Evolutionary conservation across 2,113 vertebrate genomes (phyloP).

Genomic region (Dicrurus megarhynchus): DNA sequence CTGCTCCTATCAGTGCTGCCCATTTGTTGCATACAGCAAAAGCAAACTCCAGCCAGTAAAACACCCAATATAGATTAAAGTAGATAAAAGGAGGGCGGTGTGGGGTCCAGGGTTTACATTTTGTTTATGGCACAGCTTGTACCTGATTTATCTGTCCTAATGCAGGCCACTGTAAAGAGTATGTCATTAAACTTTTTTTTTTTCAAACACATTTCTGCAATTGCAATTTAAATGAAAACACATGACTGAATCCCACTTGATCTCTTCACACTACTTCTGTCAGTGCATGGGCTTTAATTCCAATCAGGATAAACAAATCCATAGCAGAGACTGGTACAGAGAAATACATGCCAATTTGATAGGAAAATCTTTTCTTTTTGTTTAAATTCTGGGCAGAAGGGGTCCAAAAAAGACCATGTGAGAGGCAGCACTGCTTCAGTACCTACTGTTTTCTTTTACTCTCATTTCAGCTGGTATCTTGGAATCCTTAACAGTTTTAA

Average conservation of each 20-base stretch:
- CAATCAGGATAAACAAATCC: slow-evolving; percentile 1
- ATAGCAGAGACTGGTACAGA: background rate
- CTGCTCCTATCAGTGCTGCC: background rate
- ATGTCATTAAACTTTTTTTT: slow-evolving; percentile 29
- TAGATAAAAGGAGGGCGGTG: background rate
- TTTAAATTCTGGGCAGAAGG: background rate
- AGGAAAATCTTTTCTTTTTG: background rate
- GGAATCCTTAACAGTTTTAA: background rate
- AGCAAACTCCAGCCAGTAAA: background rate
- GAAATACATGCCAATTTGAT: background rate
- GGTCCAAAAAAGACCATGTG: background rate
- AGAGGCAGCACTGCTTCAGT: background rate
- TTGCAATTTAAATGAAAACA: background rate
- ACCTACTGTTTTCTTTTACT: background rate
- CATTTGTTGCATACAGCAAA: background rate
- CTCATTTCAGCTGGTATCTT: background rate
- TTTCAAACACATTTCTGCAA: slow-evolving; percentile 2
- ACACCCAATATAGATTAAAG: background rate
- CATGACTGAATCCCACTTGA: background rate
- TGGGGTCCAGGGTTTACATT: background rate
- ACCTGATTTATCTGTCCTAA: background rate
- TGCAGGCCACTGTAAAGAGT: slow-evolving; percentile 1
- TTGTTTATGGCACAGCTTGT: background rate
- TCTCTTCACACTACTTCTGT: background rate
- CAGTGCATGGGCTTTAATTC: background rate